Base-by-base conservation (phyloP, 2,113 vertebrate genomes). In the Nerophis ophidion region DNA sequence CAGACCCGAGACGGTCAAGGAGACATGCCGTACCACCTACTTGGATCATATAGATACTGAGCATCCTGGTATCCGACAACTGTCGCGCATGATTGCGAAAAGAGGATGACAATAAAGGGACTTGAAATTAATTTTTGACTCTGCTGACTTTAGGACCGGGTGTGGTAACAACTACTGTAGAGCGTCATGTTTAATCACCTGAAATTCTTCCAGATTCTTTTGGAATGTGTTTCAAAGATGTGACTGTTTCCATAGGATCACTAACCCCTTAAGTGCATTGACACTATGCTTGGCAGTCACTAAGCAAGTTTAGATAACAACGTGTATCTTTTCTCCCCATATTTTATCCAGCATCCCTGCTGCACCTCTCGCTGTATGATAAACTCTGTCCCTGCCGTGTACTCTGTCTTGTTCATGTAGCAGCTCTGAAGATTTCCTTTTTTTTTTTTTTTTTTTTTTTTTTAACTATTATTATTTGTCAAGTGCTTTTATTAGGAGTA, bases 401-500 rank as follows among this genome's bases (percentile, higher is more conserved):
- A 90, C 70, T 88, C 77, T 86, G 87, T 89, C 84, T 89, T 89
- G 88, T 90, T 90, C 83, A 86, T 77, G 80, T 91, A 91, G 86
- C 88, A 75, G 77, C 81, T 83, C 82, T 84, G 83, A 84, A 80
- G 80, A 77, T 82, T 85, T 90, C 72, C 71, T 5, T n/a, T n/a
- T n/a, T n/a, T 17, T 15, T 4, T 36, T 36, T 53, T 35, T 51
- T 26, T 26, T 51, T 50, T 48, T 17, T 15, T 4, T 36, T 36
- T 53, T 35, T 53, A 35, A 54, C 26, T 26, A 26, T 26, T 26
- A 26, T 26, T 26, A 56, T 77, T 76, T 89, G 84, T 88, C 88
- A 88, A 87, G 87, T 89, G 87, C 87, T 86, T 90, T 90, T 80
- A 87, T 76, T 89, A 90, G 86, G 75, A 84, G 63, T 89, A 86